phyloP scores from a whole-genome alignment of 2,888 invertebrate species.

The Leucophenga maculata region DNA sequence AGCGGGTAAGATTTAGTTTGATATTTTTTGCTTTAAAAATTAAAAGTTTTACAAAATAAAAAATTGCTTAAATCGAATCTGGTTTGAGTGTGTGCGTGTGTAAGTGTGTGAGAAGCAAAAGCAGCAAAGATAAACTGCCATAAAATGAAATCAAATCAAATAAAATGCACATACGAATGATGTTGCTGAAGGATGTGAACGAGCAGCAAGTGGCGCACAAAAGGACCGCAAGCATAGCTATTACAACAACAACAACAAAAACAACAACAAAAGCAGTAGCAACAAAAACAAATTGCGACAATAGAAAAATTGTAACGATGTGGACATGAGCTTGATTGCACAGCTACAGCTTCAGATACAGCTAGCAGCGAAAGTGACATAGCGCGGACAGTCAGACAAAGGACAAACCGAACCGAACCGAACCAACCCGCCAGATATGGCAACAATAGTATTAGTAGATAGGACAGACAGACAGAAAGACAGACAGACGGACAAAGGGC shows the following conservation, averaged over 20 bases:
- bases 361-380: not conserved
- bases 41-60: too few species aligned
- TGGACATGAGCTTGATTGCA: not conserved
- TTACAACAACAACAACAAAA: slow-evolving; percentile 1
- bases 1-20: too few species aligned
- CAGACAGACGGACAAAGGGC: not conserved
- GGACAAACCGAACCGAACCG: not conserved
- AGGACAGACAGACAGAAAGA: not conserved
- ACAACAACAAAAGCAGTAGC: not conserved
- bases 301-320: not conserved
- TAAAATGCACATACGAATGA: slow-evolving; percentile 60
- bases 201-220: not conserved
- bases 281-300: not conserved
- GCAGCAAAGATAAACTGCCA: slow-evolving; percentile 44
- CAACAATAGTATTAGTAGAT: too few species aligned
- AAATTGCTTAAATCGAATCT: not conserved
- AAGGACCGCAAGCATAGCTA: not conserved
- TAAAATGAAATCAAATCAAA: slow-evolving; percentile 65
- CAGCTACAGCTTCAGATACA: slow-evolving; percentile 3
- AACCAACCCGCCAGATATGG: not conserved
- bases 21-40: too few species aligned
- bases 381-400: not conserved
- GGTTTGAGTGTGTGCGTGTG: not conserved
- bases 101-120: slow-evolving; percentile 2
- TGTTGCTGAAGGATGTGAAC: not conserved